Percentiles rank a stretch among this genome's conserved stretches.
These are phyloP conservation scores for Thereva unica DNA, from an alignment of 2,888 invertebrate genomes.

Conservation along the genomic window DNA sequence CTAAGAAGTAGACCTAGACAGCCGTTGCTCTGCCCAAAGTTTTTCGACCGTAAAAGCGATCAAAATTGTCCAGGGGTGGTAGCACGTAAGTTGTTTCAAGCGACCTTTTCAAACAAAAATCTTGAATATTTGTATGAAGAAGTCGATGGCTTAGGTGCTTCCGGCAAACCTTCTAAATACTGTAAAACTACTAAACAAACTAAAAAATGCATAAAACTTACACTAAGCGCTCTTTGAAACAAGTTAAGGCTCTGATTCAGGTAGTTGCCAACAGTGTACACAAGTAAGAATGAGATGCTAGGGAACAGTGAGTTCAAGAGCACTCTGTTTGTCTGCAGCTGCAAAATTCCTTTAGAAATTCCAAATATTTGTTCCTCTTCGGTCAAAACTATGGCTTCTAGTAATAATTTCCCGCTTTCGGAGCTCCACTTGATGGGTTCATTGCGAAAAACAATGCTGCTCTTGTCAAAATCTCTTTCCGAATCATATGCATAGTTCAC, in stretches of 20 bases:
- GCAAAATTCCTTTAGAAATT: slow-evolving; percentile 74
- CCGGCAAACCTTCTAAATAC: too few relatives aligned
- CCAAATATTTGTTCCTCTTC: slow-evolving; percentile 81
- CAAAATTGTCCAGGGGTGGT: too few relatives aligned
- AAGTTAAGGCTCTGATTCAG: slow-evolving; percentile 64
- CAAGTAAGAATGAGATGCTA: slow-evolving; percentile 58
- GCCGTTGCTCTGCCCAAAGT: too few relatives aligned
- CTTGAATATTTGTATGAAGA: too few relatives aligned
- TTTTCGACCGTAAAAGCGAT: too few relatives aligned
- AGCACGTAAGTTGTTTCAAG: too few relatives aligned
- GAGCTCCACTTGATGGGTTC: slow-evolving; percentile 68
- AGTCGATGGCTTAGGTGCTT: too few relatives aligned
- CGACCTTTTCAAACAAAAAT: too few relatives aligned
- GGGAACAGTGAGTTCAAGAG: slow-evolving; percentile 64
- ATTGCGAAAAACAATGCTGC: slow-evolving; percentile 65
- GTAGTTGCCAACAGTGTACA: slow-evolving; percentile 61
- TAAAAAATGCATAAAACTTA: slow-evolving; percentile 46
- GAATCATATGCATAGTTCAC: slow-evolving; percentile 68
- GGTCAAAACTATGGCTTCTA: slow-evolving; percentile 71
- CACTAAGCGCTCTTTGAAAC: slow-evolving; percentile 60
- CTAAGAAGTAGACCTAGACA: too few relatives aligned
- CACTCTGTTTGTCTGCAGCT: slow-evolving; percentile 64
- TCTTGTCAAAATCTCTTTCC: slow-evolving; percentile 62
- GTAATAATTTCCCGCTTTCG: slow-evolving; percentile 65
- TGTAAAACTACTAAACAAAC: slow-evolving; percentile 48